phyloP scores from a whole-genome alignment of 1,140 invertebrate species.

The Cydia splendana region DNA sequence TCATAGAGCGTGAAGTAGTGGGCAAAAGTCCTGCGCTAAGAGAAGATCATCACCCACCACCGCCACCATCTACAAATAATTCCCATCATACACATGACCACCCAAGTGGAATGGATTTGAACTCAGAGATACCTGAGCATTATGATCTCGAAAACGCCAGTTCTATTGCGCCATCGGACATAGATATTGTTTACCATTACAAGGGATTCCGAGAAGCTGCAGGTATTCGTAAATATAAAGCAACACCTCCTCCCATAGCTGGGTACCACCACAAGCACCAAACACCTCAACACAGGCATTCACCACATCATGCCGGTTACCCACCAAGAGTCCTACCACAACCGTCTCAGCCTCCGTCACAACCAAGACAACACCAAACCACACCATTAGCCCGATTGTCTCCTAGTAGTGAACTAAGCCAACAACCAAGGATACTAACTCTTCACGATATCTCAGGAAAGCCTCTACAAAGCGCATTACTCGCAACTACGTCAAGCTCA shows the following conservation, averaged over 20 bases:
- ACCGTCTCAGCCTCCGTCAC: conserved; percentile 81
- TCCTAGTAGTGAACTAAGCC: conserved; percentile 94
- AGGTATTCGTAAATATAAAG: conserved; percentile 92
- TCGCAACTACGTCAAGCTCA: conserved; percentile 93
- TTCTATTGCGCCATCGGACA: conserved; percentile 97
- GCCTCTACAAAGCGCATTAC: conserved; percentile 91
- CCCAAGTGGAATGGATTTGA: conserved; percentile 82
- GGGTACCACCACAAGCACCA: conserved; percentile 90
- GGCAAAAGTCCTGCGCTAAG: conserved; percentile 88
- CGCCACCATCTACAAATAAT: conserved; percentile 83
- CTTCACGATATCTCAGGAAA: conserved; percentile 96
- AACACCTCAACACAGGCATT: conserved; percentile 86
- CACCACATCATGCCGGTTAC: conserved; percentile 85
- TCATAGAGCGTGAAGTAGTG: conserved; percentile 94
- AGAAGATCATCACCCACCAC: conserved; percentile 88
- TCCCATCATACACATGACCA: conserved; percentile 85
- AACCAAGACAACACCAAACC: conserved; percentile 88
- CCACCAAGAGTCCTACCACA: conserved; percentile 86
- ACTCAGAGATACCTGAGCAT: conserved; percentile 94
- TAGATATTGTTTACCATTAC: conserved; percentile 98
- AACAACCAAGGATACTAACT: conserved; percentile 94
- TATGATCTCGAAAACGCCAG: conserved; percentile 98
- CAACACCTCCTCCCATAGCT: conserved; percentile 86
- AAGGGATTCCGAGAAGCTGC: conserved; percentile 92
- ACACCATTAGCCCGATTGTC: conserved; percentile 94